These are phyloP conservation scores for Cossypha caffra DNA, from an alignment of 2,797 vertebrate species.

Conservation along the genomic window DNA sequence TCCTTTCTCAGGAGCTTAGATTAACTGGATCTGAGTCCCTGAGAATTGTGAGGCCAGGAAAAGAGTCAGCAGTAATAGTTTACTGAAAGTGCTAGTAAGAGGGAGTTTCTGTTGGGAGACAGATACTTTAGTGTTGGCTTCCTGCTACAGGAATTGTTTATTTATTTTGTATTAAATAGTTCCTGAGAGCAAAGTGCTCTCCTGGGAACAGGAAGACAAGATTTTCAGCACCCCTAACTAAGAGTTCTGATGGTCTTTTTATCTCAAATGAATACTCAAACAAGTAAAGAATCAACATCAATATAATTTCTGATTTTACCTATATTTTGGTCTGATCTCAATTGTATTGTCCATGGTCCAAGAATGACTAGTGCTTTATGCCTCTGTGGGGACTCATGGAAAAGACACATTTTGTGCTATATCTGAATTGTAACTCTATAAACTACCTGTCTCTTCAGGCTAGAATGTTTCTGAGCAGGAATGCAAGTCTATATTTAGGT, in stretches of 20 bases:
- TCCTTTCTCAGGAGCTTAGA: neutral
- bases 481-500: conserved; percentile 44
- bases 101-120: neutral
- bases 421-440: neutral
- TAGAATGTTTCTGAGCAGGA: conserved; percentile 19
- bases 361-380: neutral
- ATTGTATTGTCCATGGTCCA: neutral
- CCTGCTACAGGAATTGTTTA: neutral
- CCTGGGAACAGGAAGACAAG: neutral
- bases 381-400: neutral
- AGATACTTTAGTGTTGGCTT: neutral
- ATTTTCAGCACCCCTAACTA: neutral
- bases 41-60: neutral
- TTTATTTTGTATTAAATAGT: neutral
- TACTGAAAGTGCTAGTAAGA: neutral
- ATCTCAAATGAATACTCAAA: neutral
- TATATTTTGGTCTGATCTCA: neutral
- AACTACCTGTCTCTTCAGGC: conserved; percentile 39
- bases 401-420: neutral
- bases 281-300: neutral
- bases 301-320: neutral
- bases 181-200: neutral
- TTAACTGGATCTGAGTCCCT: neutral
- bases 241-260: neutral
- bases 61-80: neutral